Percentiles rank a stretch among this genome's conserved stretches.
Evolutionary conservation across 2,797 vertebrate species (phyloP).

Genomic region (Phoeniculus purpureus): DNA sequence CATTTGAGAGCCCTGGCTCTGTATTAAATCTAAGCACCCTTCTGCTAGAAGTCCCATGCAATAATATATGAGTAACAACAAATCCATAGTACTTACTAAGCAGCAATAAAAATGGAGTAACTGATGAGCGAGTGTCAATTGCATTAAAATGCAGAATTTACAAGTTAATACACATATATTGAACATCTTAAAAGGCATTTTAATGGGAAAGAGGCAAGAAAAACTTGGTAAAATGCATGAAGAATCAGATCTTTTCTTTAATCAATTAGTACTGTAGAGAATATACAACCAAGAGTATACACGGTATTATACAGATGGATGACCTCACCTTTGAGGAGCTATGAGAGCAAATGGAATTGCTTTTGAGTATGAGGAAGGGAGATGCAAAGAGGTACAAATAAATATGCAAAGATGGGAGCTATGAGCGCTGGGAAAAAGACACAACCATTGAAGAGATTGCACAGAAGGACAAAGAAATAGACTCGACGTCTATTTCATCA

Average conservation of each 20-base stretch:
- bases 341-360: background rate
- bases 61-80: background rate
- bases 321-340: background rate
- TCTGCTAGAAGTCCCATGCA: background rate
- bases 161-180: background rate
- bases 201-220: background rate
- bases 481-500: background rate
- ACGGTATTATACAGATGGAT: background rate
- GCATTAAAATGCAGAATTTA: conserved; percentile 22
- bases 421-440: background rate
- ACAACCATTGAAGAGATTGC: background rate
- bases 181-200: background rate
- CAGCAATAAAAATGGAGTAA: background rate
- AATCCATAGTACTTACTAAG: background rate
- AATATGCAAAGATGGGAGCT: background rate
- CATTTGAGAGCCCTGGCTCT: background rate
- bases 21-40: background rate
- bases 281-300: background rate
- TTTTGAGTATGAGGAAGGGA: background rate
- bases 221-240: background rate
- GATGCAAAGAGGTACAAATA: background rate
- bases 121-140: background rate
- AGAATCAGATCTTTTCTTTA: background rate
- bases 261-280: background rate
- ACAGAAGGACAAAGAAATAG: background rate